Evolutionary conservation across 2,113 vertebrate genomes (phyloP).

Genomic region (Semicossyphus pulcher): DNA sequence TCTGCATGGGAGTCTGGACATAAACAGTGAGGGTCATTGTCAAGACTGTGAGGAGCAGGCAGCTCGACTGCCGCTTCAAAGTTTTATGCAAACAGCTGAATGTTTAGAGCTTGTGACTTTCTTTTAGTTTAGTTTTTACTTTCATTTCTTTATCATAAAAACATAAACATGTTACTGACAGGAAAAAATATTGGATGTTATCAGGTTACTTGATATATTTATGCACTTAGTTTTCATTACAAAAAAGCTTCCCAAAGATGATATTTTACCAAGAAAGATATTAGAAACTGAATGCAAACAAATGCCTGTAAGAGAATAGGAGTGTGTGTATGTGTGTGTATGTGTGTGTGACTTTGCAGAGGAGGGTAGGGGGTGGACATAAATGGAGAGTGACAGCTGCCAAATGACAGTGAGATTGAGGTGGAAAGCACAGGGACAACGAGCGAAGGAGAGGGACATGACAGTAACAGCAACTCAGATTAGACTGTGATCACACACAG

Average conservation of each 20-base stretch:
- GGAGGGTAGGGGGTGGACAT: conserved; percentile 67
- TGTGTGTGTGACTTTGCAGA: neutral
- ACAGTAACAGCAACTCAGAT: conserved; percentile 92
- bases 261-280: no score
- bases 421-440: conserved; percentile 85
- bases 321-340: no score
- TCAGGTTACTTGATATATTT: no score
- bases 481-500: conserved; percentile 79
- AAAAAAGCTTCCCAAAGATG: neutral
- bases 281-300: no score
- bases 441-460: conserved; percentile 89
- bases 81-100: neutral
- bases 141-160: no score
- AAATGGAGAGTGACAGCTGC: conserved; percentile 89
- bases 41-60: conserved; percentile 21
- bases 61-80: neutral
- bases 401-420: conserved; percentile 88
- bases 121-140: no score
- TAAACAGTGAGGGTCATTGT: conserved; percentile 53
- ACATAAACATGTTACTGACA: no score
- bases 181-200: no score
- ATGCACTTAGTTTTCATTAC: no score
- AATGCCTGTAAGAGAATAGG: neutral
- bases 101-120: neutral
- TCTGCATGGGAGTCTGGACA: conserved; percentile 26